A percentile compares a stretch with the other conserved stretches of the same genome.
These are phyloP conservation scores for Sphecodes monilicornis DNA, from an alignment of 2,888 invertebrate species.

Conservation along the genomic window DNA sequence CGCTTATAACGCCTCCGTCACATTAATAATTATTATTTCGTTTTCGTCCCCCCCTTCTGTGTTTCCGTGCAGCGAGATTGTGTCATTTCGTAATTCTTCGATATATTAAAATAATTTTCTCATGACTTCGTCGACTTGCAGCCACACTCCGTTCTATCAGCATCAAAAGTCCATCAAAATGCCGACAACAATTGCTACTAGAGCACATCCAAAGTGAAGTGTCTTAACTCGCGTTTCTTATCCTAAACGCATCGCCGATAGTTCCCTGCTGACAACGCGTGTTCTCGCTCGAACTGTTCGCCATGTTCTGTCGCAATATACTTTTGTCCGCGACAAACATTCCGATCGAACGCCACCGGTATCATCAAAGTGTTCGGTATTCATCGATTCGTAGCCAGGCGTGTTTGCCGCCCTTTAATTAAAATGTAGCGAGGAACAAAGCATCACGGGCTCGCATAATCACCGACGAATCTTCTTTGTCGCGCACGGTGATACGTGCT, in stretches of 20 bases:
- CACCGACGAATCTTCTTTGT: conserved; percentile 5
- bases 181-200: no score
- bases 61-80: no score
- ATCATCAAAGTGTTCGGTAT: conserved; percentile 17
- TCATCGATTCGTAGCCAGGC: conserved; percentile 20
- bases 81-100: no score
- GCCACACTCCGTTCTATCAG: no score
- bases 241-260: not conserved
- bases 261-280: not conserved
- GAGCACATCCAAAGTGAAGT: no score
- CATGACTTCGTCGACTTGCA: no score
- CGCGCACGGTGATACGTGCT: not conserved
- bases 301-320: not conserved
- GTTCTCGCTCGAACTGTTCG: not conserved
- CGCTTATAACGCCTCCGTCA: no score
- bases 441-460: not conserved
- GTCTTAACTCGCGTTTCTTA: not conserved
- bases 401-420: conserved; percentile 31
- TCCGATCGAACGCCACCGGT: conserved; percentile 3
- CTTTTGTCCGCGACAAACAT: not conserved
- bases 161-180: no score
- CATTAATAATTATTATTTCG: no score
- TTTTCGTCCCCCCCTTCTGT: no score
- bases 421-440: conserved; percentile 25
- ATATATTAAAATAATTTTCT: no score